A percentile compares a stretch with the other conserved stretches of the same genome.
Evolutionary conservation across 1,140 invertebrate genomes (phyloP).

Genomic region (Maconellicoccus hirsutus): DNA sequence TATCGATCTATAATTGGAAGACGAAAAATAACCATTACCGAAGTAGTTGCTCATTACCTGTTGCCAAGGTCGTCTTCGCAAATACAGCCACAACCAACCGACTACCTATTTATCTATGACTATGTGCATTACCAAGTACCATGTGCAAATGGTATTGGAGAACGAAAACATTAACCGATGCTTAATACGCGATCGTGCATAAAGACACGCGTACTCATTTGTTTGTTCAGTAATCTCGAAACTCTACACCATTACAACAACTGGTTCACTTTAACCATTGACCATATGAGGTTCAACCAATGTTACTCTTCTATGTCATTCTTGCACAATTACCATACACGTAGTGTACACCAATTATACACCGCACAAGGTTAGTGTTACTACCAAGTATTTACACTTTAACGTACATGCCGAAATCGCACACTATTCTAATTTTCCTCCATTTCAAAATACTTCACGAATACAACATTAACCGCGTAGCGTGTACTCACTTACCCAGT

Average conservation of each 20-base stretch:
- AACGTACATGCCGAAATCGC: too few species aligned
- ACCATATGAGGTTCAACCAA: background rate
- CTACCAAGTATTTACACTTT: too few species aligned
- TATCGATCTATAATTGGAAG: too few species aligned
- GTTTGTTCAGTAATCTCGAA: background rate
- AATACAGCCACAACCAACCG: background rate
- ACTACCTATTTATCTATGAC: background rate
- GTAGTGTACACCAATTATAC: background rate
- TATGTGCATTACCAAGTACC: background rate
- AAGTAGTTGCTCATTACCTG: background rate
- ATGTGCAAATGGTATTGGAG: background rate
- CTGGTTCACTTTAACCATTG: slow-evolving; percentile 5
- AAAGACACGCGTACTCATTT: background rate
- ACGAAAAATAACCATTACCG: too few species aligned
- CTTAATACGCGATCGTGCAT: background rate
- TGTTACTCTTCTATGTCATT: background rate
- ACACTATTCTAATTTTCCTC: too few species aligned
- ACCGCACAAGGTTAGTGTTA: background rate
- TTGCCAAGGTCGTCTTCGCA: background rate
- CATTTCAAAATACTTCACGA: too few species aligned
- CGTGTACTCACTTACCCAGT: too few species aligned
- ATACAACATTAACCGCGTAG: too few species aligned
- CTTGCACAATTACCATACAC: background rate
- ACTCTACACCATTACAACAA: background rate
- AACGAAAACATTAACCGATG: background rate